Evolutionary conservation across 2,113 vertebrate species (phyloP).

Genomic region (Galbula dea): DNA sequence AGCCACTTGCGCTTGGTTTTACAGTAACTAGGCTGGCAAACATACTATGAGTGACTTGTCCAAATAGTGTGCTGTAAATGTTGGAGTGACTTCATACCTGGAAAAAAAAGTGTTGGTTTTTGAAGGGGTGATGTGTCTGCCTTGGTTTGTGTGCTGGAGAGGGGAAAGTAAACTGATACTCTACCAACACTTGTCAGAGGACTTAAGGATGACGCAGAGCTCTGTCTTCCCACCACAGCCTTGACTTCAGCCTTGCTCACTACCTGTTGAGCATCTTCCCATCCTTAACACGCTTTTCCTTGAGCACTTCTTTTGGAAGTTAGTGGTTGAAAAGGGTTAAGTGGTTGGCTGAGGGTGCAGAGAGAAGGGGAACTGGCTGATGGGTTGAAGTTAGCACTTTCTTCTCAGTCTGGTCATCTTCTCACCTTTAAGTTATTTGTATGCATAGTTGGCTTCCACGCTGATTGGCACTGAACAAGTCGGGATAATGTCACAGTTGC

Average conservation of each 20-base stretch:
- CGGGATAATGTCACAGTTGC: constrained; percentile 33
- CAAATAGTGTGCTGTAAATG: neutral
- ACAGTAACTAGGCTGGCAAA: constrained; percentile 8
- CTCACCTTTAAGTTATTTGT: constrained; percentile 58
- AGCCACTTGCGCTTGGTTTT: neutral
- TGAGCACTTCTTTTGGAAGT: neutral
- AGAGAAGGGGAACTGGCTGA: neutral
- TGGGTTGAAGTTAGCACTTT: neutral
- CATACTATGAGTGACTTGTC: fast-evolving
- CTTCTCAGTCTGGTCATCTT: neutral
- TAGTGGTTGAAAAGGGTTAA: neutral
- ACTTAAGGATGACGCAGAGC: neutral
- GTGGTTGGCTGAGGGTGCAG: neutral
- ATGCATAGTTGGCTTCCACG: neutral
- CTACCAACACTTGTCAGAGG: neutral
- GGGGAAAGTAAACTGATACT: neutral
- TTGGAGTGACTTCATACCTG: neutral
- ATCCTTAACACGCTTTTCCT: neutral
- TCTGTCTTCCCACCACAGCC: fast-evolving
- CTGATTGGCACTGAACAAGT: neutral
- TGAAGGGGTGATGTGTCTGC: neutral
- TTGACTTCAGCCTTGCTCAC: fast-evolving
- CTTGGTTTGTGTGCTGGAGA: neutral
- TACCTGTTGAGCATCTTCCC: neutral
- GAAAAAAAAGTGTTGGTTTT: neutral